Evolutionary conservation across 1,140 invertebrate genomes (phyloP).

Genomic region (Calliopsis andreniformis): DNA sequence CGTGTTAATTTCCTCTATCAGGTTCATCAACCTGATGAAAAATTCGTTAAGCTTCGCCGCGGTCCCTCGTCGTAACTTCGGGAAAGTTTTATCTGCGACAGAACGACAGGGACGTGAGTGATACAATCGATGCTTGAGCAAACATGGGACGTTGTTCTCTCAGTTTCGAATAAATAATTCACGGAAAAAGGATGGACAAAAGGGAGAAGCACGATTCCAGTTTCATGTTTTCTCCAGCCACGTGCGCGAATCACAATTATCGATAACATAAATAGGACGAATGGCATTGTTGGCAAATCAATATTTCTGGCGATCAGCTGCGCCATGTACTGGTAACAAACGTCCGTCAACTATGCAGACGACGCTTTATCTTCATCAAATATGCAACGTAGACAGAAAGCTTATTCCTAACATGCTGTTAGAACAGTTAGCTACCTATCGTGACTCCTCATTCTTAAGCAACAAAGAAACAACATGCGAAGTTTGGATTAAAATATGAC

Average conservation of each 20-base stretch:
- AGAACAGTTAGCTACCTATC: not conserved
- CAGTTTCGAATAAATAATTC: not conserved
- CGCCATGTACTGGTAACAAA: not conserved
- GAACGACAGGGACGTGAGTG: not conserved
- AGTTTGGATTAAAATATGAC: too few relatives aligned
- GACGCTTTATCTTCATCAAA: constrained; percentile 5
- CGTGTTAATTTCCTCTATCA: constrained; percentile 78
- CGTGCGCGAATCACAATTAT: constrained; percentile 26
- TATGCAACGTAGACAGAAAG: not conserved
- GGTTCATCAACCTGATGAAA: constrained; percentile 71
- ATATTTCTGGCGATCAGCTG: constrained; percentile 51
- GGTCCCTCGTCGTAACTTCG: constrained; percentile 82
- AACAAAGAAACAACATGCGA: too few relatives aligned
- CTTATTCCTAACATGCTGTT: not conserved
- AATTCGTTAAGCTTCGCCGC: constrained; percentile 80
- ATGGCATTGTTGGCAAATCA: constrained; percentile 29
- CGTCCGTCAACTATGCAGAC: not conserved
- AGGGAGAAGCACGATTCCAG: not conserved
- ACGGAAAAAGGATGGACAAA: not conserved
- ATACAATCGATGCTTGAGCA: too few relatives aligned
- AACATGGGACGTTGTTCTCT: too few relatives aligned
- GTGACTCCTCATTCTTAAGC: not conserved
- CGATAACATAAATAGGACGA: constrained; percentile 57
- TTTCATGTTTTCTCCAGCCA: not conserved
- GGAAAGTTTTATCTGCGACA: constrained; percentile 77